phyloP scores from a whole-genome alignment of 1,140 invertebrate genomes.

The Lepidostoma basale region DNA sequence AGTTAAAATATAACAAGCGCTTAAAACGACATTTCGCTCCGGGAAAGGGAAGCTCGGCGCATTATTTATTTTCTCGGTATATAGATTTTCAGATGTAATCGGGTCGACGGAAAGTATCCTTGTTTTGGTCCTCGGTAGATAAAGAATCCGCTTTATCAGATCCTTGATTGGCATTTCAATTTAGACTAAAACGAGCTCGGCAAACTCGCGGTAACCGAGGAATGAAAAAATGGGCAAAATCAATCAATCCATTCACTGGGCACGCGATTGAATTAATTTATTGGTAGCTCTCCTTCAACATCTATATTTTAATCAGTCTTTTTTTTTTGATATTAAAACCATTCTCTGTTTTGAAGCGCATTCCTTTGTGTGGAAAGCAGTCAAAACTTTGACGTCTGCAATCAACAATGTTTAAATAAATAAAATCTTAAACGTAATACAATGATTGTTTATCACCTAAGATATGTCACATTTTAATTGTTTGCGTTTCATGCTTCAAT shows the following conservation, averaged over 20 bases:
- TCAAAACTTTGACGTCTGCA: background rate
- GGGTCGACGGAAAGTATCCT: no score
- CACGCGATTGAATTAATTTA: slow-evolving; percentile 2
- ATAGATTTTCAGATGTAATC: no score
- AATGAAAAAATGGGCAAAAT: slow-evolving; percentile 10
- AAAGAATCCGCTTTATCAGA: slow-evolving; percentile 13
- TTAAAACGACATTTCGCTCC: no score
- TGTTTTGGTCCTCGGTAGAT: no score
- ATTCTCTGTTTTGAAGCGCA: background rate
- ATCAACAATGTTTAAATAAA: background rate
- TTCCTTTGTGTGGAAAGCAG: background rate
- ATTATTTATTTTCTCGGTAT: no score
- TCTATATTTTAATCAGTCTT: background rate
- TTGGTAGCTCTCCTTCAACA: background rate
- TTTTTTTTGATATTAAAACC: background rate
- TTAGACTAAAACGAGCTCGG: background rate
- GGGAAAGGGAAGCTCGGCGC: no score
- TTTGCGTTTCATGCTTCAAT: background rate
- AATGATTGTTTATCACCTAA: background rate
- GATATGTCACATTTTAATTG: no score
- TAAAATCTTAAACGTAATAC: background rate
- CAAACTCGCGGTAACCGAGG: background rate
- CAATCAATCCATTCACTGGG: slow-evolving; percentile 8
- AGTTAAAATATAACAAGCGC: no score
- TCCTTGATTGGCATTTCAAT: slow-evolving; percentile 27